Conservation (phyloP, 2,113 vertebrate species). For the Callospermophilus lateralis region DNA sequence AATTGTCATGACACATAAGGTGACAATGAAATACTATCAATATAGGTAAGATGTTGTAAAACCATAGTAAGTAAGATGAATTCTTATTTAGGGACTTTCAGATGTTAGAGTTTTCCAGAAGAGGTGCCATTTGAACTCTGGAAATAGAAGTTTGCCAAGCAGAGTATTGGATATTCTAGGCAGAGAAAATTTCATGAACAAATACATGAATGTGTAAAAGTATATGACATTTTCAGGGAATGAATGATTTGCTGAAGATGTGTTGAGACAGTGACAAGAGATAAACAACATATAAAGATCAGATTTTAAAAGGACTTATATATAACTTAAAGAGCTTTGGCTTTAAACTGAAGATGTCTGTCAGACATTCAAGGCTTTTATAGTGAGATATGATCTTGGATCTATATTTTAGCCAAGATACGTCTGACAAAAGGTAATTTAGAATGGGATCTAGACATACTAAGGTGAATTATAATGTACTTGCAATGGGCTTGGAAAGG, state of each 20-base stretch:
- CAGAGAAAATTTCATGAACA: not conserved
- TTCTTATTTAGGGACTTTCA: not conserved
- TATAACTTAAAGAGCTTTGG: conserved; percentile 48
- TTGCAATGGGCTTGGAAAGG: not conserved
- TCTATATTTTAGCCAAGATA: conserved; percentile 57
- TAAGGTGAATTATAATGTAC: conserved; percentile 5
- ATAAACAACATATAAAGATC: conserved; percentile 10
- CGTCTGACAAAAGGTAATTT: conserved; percentile 55
- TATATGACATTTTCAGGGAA: not conserved
- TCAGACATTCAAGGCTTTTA: conserved; percentile 41
- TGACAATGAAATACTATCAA: not conserved
- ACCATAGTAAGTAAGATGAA: not conserved
- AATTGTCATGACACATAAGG: not conserved
- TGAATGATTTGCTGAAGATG: conserved; percentile 15
- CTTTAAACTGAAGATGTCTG: conserved; percentile 61
- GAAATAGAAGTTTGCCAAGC: not conserved
- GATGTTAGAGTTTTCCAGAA: not conserved
- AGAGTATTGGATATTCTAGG: not conserved
- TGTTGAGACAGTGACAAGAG: not conserved
- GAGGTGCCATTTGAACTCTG: not conserved
- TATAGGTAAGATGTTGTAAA: not conserved
- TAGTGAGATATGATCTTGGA: conserved; percentile 34
- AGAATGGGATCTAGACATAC: conserved; percentile 5
- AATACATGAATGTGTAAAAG: conserved; percentile 2
- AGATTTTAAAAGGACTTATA: conserved; percentile 38